phyloP scores from a whole-genome alignment of 2,113 vertebrate genomes.

The Toxostoma redivivum region DNA sequence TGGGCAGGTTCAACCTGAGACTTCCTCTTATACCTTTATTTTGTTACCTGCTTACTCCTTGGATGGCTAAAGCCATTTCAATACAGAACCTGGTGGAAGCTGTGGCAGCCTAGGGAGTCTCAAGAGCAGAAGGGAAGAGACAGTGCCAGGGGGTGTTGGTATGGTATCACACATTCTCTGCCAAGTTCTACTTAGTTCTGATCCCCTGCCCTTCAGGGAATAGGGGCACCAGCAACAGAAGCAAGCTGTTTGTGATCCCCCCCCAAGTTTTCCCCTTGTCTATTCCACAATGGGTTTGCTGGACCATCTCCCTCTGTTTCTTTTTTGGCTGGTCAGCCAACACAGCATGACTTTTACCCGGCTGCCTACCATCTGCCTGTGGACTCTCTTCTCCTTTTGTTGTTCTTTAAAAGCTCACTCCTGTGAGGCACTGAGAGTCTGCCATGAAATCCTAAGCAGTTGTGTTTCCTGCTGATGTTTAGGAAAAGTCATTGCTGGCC shows the following conservation, averaged over 20 bases:
- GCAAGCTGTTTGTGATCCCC: neutral
- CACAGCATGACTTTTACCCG: neutral
- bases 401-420: neutral
- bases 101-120: neutral
- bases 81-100: rapidly evolving
- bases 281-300: neutral
- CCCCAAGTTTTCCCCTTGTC: neutral
- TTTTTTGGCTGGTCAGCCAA: neutral
- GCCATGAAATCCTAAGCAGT: neutral
- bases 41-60: neutral
- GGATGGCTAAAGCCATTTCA: neutral
- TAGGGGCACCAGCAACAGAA: neutral
- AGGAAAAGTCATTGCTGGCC: neutral
- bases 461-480: neutral
- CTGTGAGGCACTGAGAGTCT: neutral
- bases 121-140: neutral
- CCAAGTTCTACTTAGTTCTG: neutral
- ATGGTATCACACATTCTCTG: neutral
- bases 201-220: neutral
- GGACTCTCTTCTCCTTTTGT: neutral
- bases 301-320: neutral
- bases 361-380: constrained; percentile 24
- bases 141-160: neutral
- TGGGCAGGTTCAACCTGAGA: neutral
- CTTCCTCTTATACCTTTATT: neutral